These are phyloP conservation scores for Delia radicum DNA, from an alignment of 1,140 invertebrate genomes.

Conservation along the genomic window DNA sequence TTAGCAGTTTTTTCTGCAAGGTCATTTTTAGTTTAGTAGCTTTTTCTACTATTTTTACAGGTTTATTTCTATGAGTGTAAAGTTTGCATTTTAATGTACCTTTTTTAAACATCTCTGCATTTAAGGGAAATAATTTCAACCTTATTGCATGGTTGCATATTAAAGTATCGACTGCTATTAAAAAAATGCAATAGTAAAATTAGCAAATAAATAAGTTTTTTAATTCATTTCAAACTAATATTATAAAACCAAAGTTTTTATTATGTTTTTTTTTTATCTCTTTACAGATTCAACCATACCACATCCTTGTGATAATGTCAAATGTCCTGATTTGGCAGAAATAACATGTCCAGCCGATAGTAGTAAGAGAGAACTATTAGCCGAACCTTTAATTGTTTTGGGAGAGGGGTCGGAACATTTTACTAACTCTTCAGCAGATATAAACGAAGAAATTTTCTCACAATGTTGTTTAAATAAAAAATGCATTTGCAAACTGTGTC, in stretches of 20 bases:
- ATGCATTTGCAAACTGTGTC: conserved; percentile 47
- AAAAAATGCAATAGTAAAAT: too few relatives aligned
- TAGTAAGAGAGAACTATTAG: conserved; percentile 35
- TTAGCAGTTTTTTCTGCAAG: too few relatives aligned
- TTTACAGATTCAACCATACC: conserved; percentile 26
- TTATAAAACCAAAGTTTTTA: too few relatives aligned
- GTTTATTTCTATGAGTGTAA: too few relatives aligned
- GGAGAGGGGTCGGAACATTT: background rate
- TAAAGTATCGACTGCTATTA: too few relatives aligned
- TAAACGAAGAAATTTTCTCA: conserved; percentile 36
- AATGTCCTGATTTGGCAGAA: conserved; percentile 44
- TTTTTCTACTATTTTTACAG: too few relatives aligned
- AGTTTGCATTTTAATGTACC: too few relatives aligned
- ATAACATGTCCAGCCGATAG: conserved; percentile 49
- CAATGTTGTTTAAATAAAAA: conserved; percentile 45
- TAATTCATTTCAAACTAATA: background rate
- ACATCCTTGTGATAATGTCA: conserved; percentile 38
- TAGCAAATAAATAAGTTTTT: background rate
- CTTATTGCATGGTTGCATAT: too few relatives aligned
- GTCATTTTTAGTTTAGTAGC: too few relatives aligned
- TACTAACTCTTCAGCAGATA: conserved; percentile 4
- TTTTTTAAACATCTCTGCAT: too few relatives aligned
- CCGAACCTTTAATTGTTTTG: conserved; percentile 19
- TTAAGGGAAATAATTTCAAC: too few relatives aligned
- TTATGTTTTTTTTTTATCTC: conserved; percentile 22